phyloP scores from a whole-genome alignment of 2,113 vertebrate genomes.

The Corythaixoides concolor region DNA sequence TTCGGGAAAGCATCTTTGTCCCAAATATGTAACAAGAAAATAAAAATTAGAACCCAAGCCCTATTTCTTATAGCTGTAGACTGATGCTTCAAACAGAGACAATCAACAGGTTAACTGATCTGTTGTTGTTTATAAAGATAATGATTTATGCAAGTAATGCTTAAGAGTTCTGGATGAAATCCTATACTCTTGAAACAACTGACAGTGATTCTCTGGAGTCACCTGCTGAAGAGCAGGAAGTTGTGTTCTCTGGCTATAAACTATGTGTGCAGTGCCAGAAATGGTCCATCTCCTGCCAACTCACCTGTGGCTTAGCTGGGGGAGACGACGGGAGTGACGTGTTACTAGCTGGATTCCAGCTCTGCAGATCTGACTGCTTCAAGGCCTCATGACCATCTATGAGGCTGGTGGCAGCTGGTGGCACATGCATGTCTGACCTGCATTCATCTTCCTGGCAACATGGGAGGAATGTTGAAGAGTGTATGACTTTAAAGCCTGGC shows the following conservation, averaged over 20 bases:
- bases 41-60: not conserved
- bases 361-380: not conserved
- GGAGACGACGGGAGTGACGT: rapidly evolving
- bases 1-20: not conserved
- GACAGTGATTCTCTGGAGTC: not conserved
- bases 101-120: not conserved
- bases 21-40: not conserved
- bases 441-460: not conserved
- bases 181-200: not conserved
- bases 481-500: not conserved
- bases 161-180: not conserved
- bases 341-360: not conserved
- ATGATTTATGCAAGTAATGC: not conserved
- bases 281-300: not conserved
- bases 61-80: not conserved
- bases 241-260: not conserved
- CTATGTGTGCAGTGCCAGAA: rapidly evolving
- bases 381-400: rapidly evolving
- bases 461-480: not conserved
- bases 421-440: not conserved
- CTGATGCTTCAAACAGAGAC: not conserved
- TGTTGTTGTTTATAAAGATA: not conserved
- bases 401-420: not conserved
- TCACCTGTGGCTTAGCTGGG: not conserved
- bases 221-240: not conserved